Base-by-base conservation (phyloP, 2,888 invertebrate species). In the Chymomyza caudatula region DNA sequence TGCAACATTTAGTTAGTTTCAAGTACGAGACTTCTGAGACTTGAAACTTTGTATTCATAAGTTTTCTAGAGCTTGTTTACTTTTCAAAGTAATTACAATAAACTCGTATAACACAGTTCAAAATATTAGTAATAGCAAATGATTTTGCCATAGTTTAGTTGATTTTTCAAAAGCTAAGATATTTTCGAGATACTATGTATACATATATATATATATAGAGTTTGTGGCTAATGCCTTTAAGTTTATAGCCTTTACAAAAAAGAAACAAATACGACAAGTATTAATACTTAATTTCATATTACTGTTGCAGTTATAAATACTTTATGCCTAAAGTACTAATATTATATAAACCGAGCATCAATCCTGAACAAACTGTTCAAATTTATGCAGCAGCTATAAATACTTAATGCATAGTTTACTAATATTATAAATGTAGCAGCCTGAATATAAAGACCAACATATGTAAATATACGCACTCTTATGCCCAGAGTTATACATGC, bases 71-170 rank as follows among this genome's bases (percentile, higher is more conserved):
- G 25, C 6, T 25, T 13, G 2, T 37, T 29, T 8, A 11, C 11
- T 37, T 37, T 37, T 37, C 8, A 37, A 13, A 37, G 8, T 37
- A 37, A 37, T 8, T 37, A 37, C 29, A 37, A 37, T 37, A 37
- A 37, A 13, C 29, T 37, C 11, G 29, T 77, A 84, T 79, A 79
- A 37, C 78, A 79, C 85, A 79, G 78, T 81, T 81, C 64, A 79
- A 84, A 73, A 73, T 67, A 81, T 59, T 84, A 79, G 76, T 79
- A 76, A 78, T 63, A 60, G 53, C 59, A 55, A 37, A 37, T 37
- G 11, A 37, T 8, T 37, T 37, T 37, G 29, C 29, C 29, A 37
- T 37, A 37, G 29, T 37, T 37, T 11, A 37, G 29, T 37, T 37
- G 11, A 11, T 37, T 29, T 29, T 29, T 29, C 11, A 29, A 29